phyloP scores from a whole-genome alignment of 2,888 invertebrate genomes.

The Stenchaetothrips biformis region DNA sequence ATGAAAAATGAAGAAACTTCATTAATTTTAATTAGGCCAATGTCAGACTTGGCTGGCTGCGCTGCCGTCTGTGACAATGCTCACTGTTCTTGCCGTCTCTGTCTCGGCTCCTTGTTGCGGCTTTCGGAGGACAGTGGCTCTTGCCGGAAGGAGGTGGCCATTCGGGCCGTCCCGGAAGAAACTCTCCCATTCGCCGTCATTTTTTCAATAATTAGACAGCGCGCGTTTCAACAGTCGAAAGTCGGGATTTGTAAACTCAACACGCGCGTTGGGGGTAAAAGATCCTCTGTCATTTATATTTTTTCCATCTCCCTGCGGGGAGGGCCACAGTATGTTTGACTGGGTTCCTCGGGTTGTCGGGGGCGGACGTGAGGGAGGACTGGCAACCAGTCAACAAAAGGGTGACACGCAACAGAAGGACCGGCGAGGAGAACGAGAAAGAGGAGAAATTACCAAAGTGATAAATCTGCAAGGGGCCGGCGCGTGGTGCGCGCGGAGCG shows the following conservation, averaged over 20 bases:
- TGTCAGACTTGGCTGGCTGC: neutral
- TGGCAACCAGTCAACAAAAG: neutral
- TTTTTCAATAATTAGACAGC: no score
- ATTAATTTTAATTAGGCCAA: conserved; percentile 5
- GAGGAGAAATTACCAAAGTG: neutral
- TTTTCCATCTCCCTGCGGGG: no score
- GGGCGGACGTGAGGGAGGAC: neutral
- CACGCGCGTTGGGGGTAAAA: no score
- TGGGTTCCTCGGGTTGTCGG: neutral
- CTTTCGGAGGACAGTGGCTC: neutral
- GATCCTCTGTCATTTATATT: no score
- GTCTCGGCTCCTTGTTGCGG: neutral
- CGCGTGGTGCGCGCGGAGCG: neutral
- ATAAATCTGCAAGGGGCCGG: neutral
- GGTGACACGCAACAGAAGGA: neutral
- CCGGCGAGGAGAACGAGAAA: neutral
- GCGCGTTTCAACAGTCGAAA: no score
- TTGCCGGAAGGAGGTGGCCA: neutral
- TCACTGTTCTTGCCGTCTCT: neutral
- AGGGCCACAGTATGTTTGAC: no score
- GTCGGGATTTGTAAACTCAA: no score
- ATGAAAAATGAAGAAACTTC: conserved; percentile 9
- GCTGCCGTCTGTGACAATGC: neutral
- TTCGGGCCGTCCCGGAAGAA: no score
- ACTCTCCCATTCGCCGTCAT: no score